Evolutionary conservation across 1,140 invertebrate species (phyloP).

Genomic region (Chymomyza costata): DNA sequence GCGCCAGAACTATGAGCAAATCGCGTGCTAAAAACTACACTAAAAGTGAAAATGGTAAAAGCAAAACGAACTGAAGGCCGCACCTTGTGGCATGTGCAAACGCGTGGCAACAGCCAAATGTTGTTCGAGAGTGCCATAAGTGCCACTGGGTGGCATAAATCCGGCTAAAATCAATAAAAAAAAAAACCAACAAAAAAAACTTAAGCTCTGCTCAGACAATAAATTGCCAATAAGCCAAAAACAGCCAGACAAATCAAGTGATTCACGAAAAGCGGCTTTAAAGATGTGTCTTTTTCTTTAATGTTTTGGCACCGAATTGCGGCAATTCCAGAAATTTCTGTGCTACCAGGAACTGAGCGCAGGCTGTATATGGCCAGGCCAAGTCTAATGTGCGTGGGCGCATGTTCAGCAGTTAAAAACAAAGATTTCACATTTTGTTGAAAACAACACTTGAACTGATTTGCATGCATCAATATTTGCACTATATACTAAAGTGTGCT

Average conservation of each 20-base stretch:
- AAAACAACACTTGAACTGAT: constrained; percentile 16
- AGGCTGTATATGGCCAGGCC: neutral
- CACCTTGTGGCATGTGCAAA: constrained; percentile 30
- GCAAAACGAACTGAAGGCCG: constrained; percentile 16
- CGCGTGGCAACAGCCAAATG: constrained; percentile 8
- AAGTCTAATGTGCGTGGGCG: too few relatives aligned
- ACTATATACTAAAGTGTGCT: constrained; percentile 16
- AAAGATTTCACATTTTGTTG: neutral
- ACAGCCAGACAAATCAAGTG: constrained; percentile 3
- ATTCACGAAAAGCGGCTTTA: constrained; percentile 18
- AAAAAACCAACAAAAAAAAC: constrained; percentile 49
- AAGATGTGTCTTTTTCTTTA: constrained; percentile 1
- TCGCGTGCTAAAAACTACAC: constrained; percentile 25
- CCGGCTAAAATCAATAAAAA: constrained; percentile 65
- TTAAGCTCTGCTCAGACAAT: constrained; percentile 48
- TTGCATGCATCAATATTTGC: constrained; percentile 39
- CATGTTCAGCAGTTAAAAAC: too few relatives aligned
- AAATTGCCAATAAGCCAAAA: constrained; percentile 12
- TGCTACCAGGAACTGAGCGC: constrained; percentile 14
- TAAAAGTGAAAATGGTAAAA: too few relatives aligned
- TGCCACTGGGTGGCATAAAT: constrained; percentile 35
- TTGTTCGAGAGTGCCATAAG: too few relatives aligned
- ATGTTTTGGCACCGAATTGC: too few relatives aligned
- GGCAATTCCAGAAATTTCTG: constrained; percentile 7
- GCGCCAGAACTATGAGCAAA: constrained; percentile 25